Evolutionary conservation across 2,888 invertebrate species (phyloP).

Genomic region (Apamea anceps): DNA sequence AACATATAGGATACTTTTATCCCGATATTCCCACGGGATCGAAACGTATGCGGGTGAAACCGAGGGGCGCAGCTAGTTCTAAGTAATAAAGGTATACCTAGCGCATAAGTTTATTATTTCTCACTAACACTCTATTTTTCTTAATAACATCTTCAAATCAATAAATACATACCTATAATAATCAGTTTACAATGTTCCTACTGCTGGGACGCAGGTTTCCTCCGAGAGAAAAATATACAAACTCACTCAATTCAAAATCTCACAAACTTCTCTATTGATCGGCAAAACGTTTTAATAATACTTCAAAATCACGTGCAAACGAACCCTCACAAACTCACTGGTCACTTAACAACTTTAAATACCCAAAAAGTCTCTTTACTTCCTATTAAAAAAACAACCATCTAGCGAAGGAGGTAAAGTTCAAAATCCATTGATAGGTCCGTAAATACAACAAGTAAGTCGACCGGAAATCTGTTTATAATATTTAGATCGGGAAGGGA

Average conservation of each 20-base stretch:
- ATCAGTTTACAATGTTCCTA: no score
- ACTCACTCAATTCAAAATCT: not conserved
- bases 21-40: no score
- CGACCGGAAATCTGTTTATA: conserved; percentile 65
- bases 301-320: conserved; percentile 49
- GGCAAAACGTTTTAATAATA: conserved; percentile 36
- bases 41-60: no score
- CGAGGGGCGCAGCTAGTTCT: no score
- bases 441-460: conserved; percentile 23
- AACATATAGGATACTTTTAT: no score
- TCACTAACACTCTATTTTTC: no score
- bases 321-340: conserved; percentile 35
- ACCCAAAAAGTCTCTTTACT: conserved; percentile 1
- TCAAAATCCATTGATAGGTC: not conserved
- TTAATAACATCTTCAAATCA: not conserved
- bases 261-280: not conserved
- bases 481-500: conserved; percentile 59
- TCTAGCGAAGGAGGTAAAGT: not conserved
- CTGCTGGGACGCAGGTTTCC: no score
- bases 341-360: conserved; percentile 39
- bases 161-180: not conserved
- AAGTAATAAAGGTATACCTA: not conserved
- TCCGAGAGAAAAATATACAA: not conserved
- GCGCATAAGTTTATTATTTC: not conserved
- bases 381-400: conserved; percentile 9